These are phyloP conservation scores for Aelia acuminata DNA, from an alignment of 2,888 invertebrate genomes.

Conservation along the genomic window DNA sequence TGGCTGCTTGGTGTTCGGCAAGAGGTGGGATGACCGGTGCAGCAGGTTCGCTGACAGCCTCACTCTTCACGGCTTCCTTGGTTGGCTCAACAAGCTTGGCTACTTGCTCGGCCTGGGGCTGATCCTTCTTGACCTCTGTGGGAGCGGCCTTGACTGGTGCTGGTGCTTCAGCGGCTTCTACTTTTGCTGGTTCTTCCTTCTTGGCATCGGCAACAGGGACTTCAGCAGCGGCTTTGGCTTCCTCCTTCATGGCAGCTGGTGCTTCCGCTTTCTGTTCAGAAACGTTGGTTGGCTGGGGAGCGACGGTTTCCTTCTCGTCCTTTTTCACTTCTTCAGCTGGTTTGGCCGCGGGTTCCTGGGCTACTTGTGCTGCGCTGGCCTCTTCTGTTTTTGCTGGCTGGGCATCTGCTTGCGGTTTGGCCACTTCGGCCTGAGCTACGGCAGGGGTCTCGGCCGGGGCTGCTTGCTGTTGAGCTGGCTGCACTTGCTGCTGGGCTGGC, in stretches of 20 bases:
- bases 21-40: constrained; percentile 63
- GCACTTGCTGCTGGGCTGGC: constrained; percentile 67
- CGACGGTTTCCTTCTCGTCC: constrained; percentile 62
- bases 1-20: constrained; percentile 36
- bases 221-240: constrained; percentile 60
- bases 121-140: constrained; percentile 62
- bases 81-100: constrained; percentile 35
- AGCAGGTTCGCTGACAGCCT: constrained; percentile 61
- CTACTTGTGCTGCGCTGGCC: constrained; percentile 43
- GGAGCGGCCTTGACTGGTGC: constrained; percentile 67
- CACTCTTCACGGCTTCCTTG: constrained; percentile 65
- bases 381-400: constrained; percentile 65
- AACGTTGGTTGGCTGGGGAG: constrained; percentile 57
- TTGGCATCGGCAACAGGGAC: constrained; percentile 66
- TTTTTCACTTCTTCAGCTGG: constrained; percentile 60
- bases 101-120: constrained; percentile 55
- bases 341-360: neutral
- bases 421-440: constrained; percentile 61
- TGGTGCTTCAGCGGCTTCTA: constrained; percentile 62
- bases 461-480: constrained; percentile 46
- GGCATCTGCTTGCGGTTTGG: constrained; percentile 64
- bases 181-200: constrained; percentile 66
- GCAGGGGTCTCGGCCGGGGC: constrained; percentile 61
- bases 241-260: constrained; percentile 67
- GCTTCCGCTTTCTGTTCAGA: constrained; percentile 68